phyloP scores from a whole-genome alignment of 2,797 vertebrate species.

The Centropyge bicolor region DNA sequence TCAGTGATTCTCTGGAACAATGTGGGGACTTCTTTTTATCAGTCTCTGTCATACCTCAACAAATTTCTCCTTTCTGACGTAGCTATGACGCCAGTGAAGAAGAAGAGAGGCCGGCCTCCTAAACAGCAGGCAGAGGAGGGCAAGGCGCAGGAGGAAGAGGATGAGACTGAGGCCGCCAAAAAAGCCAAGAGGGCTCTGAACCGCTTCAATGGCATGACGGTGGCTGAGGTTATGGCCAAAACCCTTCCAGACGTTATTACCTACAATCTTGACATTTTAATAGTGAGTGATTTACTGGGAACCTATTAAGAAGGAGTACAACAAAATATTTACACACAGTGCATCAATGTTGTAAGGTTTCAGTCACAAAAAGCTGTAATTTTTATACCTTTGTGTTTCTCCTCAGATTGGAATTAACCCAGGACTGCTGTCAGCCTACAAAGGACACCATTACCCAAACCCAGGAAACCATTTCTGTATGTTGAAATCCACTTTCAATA shows the following conservation, averaged over 20 bases:
- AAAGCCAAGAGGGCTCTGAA: constrained; percentile 94
- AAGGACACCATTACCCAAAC: constrained; percentile 98
- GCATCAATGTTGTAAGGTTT: constrained; percentile 12
- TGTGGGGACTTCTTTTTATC: not conserved
- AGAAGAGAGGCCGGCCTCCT: constrained; percentile 88
- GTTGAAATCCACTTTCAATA: constrained; percentile 73
- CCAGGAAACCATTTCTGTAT: constrained; percentile 99
- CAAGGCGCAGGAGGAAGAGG: constrained; percentile 87
- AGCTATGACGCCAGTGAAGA: constrained; percentile 87
- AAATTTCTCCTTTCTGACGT: constrained; percentile 3
- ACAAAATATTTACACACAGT: not conserved
- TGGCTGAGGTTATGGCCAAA: constrained; percentile 95
- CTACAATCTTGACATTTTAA: constrained; percentile 96
- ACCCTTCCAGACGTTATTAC: constrained; percentile 96
- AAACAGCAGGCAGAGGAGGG: constrained; percentile 71
- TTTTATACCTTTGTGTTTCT: constrained; percentile 58
- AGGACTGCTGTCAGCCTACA: constrained; percentile 96
- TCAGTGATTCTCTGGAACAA: not conserved
- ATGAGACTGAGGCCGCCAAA: constrained; percentile 86
- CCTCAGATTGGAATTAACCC: constrained; percentile 98
- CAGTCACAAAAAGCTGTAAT: constrained; percentile 3
- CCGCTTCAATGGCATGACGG: constrained; percentile 96
- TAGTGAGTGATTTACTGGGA: constrained; percentile 87
- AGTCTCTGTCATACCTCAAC: not conserved
- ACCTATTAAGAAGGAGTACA: not conserved